Percentiles rank a stretch among this genome's conserved stretches.
These are phyloP conservation scores for Catocala sponsa DNA, from an alignment of 2,888 invertebrate species.

Conservation along the genomic window DNA sequence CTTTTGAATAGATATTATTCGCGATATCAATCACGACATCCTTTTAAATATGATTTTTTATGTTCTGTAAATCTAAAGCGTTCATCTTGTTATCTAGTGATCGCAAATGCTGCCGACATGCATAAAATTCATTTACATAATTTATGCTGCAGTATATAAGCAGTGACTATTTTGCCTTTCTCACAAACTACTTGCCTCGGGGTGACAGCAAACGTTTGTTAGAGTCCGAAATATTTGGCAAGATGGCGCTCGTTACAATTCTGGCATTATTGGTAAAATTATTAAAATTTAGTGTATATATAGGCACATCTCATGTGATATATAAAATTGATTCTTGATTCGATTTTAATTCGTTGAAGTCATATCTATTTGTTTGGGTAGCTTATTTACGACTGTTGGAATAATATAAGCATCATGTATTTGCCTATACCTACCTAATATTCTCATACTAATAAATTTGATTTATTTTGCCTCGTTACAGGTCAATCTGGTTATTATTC, in stretches of 20 bases:
- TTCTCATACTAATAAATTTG: neutral
- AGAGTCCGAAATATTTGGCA: constrained; percentile 13
- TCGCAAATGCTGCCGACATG: constrained; percentile 30
- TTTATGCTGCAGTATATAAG: constrained; percentile 52
- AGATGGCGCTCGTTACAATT: constrained; percentile 30
- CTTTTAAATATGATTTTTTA: too few species aligned
- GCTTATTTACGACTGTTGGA: too few species aligned
- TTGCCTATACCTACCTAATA: too few species aligned
- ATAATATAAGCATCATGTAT: too few species aligned
- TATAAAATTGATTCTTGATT: neutral
- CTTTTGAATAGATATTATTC: too few species aligned
- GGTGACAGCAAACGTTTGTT: constrained; percentile 28
- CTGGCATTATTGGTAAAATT: constrained; percentile 35
- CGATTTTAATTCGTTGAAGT: neutral
- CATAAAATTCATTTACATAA: constrained; percentile 36
- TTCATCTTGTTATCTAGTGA: constrained; percentile 11
- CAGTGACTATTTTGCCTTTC: constrained; percentile 28
- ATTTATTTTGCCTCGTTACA: constrained; percentile 19
- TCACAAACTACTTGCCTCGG: constrained; percentile 40
- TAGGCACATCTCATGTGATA: too few species aligned
- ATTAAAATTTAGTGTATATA: neutral
- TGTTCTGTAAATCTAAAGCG: neutral
- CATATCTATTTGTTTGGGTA: too few species aligned
- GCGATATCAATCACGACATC: too few species aligned
- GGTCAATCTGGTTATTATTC: constrained; percentile 37